Conservation (phyloP, 1,140 invertebrate species). For the Coptotermes formosanus region DNA sequence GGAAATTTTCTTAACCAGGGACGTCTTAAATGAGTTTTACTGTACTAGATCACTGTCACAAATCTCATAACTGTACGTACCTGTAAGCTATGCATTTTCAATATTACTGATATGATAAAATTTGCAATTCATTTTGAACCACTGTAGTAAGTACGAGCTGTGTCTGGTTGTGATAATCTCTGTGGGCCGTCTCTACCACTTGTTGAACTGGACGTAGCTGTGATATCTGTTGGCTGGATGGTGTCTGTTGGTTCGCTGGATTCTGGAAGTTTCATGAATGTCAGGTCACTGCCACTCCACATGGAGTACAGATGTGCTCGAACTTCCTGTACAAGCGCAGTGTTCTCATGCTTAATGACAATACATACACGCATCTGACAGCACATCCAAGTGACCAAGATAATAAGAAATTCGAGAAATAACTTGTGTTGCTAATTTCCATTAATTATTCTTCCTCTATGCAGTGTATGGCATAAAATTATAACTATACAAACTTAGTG, state of each 20-base stretch:
- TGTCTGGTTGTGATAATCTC: neutral
- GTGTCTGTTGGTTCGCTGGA: constrained; percentile 32
- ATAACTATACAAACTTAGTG: too few species aligned
- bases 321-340: constrained; percentile 44
- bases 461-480: too few species aligned
- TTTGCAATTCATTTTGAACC: neutral
- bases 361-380: too few species aligned
- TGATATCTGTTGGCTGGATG: neutral
- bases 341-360: too few species aligned
- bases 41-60: neutral
- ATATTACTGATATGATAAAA: neutral
- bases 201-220: neutral
- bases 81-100: neutral
- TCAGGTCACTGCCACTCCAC: constrained; percentile 55
- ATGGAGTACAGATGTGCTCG: constrained; percentile 53
- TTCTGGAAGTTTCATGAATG: constrained; percentile 54
- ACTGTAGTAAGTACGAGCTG: neutral
- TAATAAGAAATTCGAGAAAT: too few species aligned
- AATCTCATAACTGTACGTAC: neutral
- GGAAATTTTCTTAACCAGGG: too few species aligned
- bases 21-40: too few species aligned
- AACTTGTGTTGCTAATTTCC: too few species aligned
- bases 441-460: too few species aligned
- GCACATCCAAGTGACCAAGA: too few species aligned
- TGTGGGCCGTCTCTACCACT: neutral